Conservation (phyloP, 2,797 vertebrate species). For the Hippopotamyrus pictus region DNA sequence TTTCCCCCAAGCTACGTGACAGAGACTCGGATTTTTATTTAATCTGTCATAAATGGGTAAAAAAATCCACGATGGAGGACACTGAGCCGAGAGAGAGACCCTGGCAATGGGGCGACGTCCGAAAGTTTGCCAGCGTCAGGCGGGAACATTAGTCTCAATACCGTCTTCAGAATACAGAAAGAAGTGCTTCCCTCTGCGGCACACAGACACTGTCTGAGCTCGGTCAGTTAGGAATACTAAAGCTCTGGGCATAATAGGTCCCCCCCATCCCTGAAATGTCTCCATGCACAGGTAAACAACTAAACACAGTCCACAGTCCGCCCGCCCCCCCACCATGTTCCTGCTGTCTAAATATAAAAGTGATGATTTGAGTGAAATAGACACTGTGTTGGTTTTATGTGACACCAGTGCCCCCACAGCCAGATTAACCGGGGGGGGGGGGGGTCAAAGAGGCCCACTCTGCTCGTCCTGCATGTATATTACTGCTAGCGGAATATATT, state of each 20-base stretch:
- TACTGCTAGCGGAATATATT: neutral
- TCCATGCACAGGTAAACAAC: slow-evolving; percentile 56
- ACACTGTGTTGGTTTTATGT: slow-evolving; percentile 41
- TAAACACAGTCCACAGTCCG: slow-evolving; percentile 30
- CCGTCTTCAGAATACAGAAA: neutral
- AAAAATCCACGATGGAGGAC: neutral
- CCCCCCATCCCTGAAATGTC: neutral
- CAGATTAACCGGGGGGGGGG: slow-evolving; percentile 21
- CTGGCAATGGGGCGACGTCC: neutral
- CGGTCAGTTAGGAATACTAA: neutral
- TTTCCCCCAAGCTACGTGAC: no score
- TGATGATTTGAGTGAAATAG: slow-evolving; percentile 46
- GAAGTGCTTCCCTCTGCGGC: no score
- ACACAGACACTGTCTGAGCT: neutral
- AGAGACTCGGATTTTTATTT: no score
- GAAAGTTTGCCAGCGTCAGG: neutral
- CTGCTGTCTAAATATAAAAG: slow-evolving; percentile 61
- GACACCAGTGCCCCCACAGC: slow-evolving; percentile 18
- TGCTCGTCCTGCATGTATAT: neutral
- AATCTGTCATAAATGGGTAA: neutral
- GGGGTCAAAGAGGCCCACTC: neutral
- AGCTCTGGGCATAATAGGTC: neutral
- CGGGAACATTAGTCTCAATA: neutral
- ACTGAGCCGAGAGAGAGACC: neutral
- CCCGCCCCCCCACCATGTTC: slow-evolving; percentile 47